Base-by-base conservation (phyloP, 2,888 invertebrate genomes). In the Oxystoma pomonae region DNA sequence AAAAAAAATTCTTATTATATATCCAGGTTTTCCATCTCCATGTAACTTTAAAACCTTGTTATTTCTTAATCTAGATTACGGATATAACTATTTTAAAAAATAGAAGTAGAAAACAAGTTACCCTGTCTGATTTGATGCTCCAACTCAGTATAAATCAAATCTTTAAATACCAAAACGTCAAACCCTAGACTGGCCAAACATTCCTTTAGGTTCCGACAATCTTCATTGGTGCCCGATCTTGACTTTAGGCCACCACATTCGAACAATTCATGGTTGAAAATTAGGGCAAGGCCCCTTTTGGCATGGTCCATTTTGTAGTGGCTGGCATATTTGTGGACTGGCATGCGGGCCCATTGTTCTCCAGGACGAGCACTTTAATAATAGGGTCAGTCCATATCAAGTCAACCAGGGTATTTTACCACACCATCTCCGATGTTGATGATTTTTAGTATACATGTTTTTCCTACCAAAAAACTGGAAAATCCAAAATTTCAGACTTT, bases 201-300 rank as follows among this genome's bases (percentile, higher is more conserved):
- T 71, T 85, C 84, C 59, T 84, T 81, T 59, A 96, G 82, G 74
- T 90, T 90, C 65, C 89, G 87, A 70, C 91, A 87, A 78, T 97
- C 97, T 55, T 90, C 88, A 75, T 93, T 91, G 1, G 96, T 96
- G 1, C 96, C 97, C 69, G 87, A 85, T 63, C 94, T 86, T 12
- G 85, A 77, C 77, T 89, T 90, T 63, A 92, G 78, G 73, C 87
- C 87, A 65, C 85, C 85, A 64, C 89, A 85, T 68, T 87, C 87
- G 75, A 96, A 97, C 73, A 84, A 82, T 80, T 92, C 92, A 77
- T 97, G 96, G 78, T 96, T 97, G 75, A 97, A 94, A 74, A 97
- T 92, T 16, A 95, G 78, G 1, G 96, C 96, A 69, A 87, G 80
- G 1, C 97, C 96, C 62, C 96, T 86, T 66, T 86, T 83, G 69